Base-by-base conservation (phyloP, 2,113 vertebrate genomes). In the Sceloporus undulatus region DNA sequence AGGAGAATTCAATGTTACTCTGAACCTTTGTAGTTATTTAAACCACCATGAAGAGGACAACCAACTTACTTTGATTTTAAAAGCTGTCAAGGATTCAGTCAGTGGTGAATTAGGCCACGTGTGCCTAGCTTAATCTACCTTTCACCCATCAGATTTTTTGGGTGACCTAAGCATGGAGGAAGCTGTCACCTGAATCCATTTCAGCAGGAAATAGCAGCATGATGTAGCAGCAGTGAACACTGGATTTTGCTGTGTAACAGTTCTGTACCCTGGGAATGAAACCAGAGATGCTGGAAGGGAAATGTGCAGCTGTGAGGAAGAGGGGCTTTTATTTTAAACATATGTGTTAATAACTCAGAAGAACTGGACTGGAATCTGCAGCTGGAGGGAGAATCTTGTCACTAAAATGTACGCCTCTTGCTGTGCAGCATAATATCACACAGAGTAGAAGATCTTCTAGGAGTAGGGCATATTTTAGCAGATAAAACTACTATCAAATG, bases 261-360 rank as follows among this genome's bases (percentile, higher is more conserved):
- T 68, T 86, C 42, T 80, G 88, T 76, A 86, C 90, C 85, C 3
- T 86, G 71, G 84, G 82, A 94, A 89, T 82, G 85, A 94, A 96
- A 94, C 71, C 84, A 91, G 90, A 94, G 88, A 92, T 92, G 84
- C 71, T 90, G 80, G 78, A 92, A 92, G 82, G 90, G 87, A 91
- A 94, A 94, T 74, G 0, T 90, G 88, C 93, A 94, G 89, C 92
- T 93, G 88, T 83, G 87, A 95, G 85, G 83, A 70, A 62, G 91
- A 91, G 27, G 19, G 66, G 92, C 88, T 92, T 92, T 93, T 93
- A 93, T 90, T 94, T 93, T 87, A 93, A 93, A 87, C 87, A 87
- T 68, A 89, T 88, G 77, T 91, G 90, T 94, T 84, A 92, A 88
- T 85, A 56, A 89, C 90, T 92, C 71, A 89, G 89, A 92, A 92